Conservation (phyloP, 2,113 vertebrate genomes). For the Jacana jacana region DNA sequence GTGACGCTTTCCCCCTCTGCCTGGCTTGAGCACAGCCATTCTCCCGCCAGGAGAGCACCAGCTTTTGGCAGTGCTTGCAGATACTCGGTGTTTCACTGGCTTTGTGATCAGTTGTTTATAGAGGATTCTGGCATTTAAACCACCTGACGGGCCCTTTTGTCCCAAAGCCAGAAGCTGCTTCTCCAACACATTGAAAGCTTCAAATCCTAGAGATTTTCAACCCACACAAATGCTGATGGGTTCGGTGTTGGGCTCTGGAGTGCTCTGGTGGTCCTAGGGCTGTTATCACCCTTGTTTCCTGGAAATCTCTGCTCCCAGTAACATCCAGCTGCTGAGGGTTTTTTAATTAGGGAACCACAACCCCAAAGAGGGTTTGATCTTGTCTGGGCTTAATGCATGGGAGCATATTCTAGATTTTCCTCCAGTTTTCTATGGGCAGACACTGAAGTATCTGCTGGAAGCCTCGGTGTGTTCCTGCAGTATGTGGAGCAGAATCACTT, state of each 20-base stretch:
- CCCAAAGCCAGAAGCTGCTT: background rate
- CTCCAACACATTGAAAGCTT: background rate
- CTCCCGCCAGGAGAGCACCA: rapidly evolving
- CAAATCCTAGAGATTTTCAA: background rate
- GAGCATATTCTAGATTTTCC: background rate
- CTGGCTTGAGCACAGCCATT: no score
- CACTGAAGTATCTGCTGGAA: background rate
- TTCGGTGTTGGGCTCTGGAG: background rate
- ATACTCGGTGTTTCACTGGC: background rate
- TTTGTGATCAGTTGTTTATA: background rate
- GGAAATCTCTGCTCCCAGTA: background rate
- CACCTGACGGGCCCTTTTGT: background rate
- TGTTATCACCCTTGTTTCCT: background rate
- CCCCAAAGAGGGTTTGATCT: rapidly evolving
- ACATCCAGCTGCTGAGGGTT: background rate
- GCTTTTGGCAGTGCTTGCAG: background rate
- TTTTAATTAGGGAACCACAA: background rate
- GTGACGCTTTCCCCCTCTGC: background rate
- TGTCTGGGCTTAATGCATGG: background rate
- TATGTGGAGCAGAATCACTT: background rate
- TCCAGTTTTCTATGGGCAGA: background rate
- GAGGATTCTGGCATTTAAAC: background rate
- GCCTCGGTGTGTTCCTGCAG: background rate
- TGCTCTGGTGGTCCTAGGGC: background rate
- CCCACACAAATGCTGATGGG: background rate